Percentiles rank a stretch among this genome's conserved stretches.
Conservation (phyloP, 2,113 vertebrate genomes). For the Philantomba maxwellii region DNA sequence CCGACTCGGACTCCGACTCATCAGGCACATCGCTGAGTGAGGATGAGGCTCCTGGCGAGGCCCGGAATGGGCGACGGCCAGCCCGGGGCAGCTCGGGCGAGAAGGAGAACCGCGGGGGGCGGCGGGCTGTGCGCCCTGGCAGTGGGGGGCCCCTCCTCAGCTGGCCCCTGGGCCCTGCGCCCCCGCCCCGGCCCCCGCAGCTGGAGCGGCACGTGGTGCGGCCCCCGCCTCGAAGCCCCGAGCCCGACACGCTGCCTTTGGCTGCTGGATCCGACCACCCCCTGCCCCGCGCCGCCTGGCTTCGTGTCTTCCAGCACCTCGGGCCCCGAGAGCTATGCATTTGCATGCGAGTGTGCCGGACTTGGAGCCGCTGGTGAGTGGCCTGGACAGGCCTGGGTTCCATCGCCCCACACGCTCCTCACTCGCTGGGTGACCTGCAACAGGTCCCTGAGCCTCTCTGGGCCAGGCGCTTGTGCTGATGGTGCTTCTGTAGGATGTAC, state of each 20-base stretch:
- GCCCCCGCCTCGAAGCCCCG: conserved; percentile 89
- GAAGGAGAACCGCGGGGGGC: conserved; percentile 71
- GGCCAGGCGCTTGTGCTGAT: background rate
- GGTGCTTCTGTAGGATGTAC: accelerated
- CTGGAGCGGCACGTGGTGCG: conserved; percentile 91
- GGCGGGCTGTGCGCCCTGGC: conserved; percentile 65
- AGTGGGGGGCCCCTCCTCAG: conserved; percentile 83
- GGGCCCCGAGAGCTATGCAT: conserved; percentile 88
- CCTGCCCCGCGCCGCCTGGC: conserved; percentile 88
- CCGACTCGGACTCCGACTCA: conserved; percentile 87
- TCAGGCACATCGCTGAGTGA: conserved; percentile 72
- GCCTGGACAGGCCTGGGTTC: background rate
- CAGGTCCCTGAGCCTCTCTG: background rate
- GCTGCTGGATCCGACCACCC: conserved; percentile 88
- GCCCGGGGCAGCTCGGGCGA: conserved; percentile 73
- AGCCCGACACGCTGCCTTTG: conserved; percentile 89
- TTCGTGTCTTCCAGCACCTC: conserved; percentile 89
- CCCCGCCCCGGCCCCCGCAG: conserved; percentile 84
- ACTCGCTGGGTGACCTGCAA: background rate
- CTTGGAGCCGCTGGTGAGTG: conserved; percentile 93
- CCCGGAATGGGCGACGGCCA: conserved; percentile 73
- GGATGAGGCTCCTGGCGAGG: conserved; percentile 67
- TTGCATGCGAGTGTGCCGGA: conserved; percentile 94
- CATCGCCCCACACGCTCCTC: background rate
- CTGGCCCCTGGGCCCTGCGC: conserved; percentile 86